Evolutionary conservation across 2,797 vertebrate genomes (phyloP).

Genomic region (Pterois miles): DNA sequence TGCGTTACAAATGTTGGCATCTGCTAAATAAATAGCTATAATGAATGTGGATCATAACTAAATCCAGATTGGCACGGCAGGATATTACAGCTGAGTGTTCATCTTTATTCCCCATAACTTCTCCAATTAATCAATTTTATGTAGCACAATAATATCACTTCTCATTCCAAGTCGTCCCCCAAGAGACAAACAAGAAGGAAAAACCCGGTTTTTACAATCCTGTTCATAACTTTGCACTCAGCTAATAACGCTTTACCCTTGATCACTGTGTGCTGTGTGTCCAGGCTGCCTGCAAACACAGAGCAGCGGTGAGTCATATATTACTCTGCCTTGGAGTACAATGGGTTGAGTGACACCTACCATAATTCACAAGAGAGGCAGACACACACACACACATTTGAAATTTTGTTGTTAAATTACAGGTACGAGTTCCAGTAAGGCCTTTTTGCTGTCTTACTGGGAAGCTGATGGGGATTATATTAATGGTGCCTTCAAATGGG

Average conservation of each 20-base stretch:
- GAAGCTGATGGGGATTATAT: neutral
- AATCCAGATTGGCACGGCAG: conserved; percentile 2
- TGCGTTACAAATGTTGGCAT: conserved; percentile 13
- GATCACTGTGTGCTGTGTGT: conserved; percentile 25
- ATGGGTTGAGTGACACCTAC: conserved; percentile 38
- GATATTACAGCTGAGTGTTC: conserved; percentile 12
- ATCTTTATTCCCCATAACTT: neutral
- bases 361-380: conserved; percentile 41
- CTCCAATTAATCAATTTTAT: neutral
- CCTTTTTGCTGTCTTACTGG: neutral
- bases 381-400: neutral
- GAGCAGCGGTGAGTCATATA: conserved; percentile 36
- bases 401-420: neutral
- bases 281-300: conserved; percentile 19
- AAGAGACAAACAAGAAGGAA: neutral
- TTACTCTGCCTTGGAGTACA: conserved; percentile 39
- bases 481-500: too few relatives aligned
- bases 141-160: conserved; percentile 1
- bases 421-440: neutral
- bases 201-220: conserved; percentile 31
- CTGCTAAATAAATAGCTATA: conserved; percentile 17
- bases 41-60: conserved; percentile 1
- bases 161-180: neutral
- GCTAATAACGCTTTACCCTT: conserved; percentile 31
- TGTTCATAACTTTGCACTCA: neutral